Evolutionary conservation across 1,140 invertebrate genomes (phyloP).

Genomic region (Lucilia sericata): DNA sequence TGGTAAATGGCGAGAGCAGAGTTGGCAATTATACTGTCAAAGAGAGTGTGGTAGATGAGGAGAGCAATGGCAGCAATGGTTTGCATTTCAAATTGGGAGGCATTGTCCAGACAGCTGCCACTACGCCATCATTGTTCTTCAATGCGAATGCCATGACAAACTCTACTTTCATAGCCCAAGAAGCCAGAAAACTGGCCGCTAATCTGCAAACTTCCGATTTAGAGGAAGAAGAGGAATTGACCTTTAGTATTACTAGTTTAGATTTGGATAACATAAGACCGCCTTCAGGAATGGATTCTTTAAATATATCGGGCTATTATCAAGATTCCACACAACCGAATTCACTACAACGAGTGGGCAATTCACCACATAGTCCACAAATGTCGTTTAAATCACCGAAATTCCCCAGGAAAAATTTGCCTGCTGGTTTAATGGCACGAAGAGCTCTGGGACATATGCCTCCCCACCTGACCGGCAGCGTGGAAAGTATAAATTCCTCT

Average conservation of each 20-base stretch:
- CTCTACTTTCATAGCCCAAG: constrained; percentile 78
- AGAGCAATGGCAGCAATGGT: constrained; percentile 50
- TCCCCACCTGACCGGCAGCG: constrained; percentile 56
- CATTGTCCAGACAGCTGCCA: constrained; percentile 58
- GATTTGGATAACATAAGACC: constrained; percentile 83
- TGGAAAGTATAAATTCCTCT: constrained; percentile 70
- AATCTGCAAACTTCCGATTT: constrained; percentile 69
- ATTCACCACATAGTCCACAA: constrained; percentile 57
- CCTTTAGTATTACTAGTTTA: constrained; percentile 73
- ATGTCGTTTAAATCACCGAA: constrained; percentile 60
- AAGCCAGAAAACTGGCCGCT: constrained; percentile 78
- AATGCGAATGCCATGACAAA: constrained; percentile 71
- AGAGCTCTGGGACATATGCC: constrained; percentile 72
- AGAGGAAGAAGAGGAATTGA: constrained; percentile 67
- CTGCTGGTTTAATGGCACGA: constrained; percentile 76
- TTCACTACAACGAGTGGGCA: constrained; percentile 49
- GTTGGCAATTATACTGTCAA: neutral
- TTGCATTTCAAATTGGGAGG: constrained; percentile 64
- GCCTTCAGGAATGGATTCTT: constrained; percentile 78
- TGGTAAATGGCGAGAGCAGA: constrained; percentile 47
- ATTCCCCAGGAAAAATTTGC: constrained; percentile 76
- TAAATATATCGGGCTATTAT: constrained; percentile 58
- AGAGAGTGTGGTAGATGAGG: neutral
- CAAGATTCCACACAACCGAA: constrained; percentile 56
- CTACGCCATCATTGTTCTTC: constrained; percentile 34